A percentile compares a stretch with the other conserved stretches of the same genome.
Evolutionary conservation across 2,888 invertebrate genomes (phyloP).

Genomic region (Ormyrus thymus): DNA sequence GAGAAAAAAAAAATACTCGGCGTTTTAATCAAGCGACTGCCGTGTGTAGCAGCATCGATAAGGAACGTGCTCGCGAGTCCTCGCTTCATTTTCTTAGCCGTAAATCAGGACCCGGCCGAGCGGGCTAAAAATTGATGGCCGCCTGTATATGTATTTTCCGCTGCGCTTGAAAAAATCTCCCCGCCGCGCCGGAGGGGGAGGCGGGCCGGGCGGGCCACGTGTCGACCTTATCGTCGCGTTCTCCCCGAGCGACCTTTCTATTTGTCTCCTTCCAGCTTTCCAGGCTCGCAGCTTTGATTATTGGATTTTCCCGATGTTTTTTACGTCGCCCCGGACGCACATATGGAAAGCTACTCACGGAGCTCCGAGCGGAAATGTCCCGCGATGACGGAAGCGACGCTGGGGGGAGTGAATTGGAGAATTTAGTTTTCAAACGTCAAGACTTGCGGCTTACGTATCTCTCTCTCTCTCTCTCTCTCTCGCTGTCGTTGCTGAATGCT

Average conservation of each 20-base stretch:
- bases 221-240: not conserved
- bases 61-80: constrained; percentile 29
- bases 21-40: constrained; percentile 2
- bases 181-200: too few relatives aligned
- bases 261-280: not conserved
- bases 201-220: too few relatives aligned
- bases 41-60: not conserved
- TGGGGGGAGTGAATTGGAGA: not conserved
- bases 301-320: constrained; percentile 34
- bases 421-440: not conserved
- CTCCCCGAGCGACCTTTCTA: not conserved
- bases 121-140: constrained; percentile 33
- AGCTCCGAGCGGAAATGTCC: not conserved
- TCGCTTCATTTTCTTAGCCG: not conserved
- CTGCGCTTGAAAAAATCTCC: not conserved
- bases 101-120: constrained; percentile 15
- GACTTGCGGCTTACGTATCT: too few relatives aligned
- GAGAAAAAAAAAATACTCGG: not conserved
- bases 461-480: too few relatives aligned
- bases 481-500: too few relatives aligned
- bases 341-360: not conserved
- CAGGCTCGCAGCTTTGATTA: constrained; percentile 7
- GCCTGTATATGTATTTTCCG: not conserved
- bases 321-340: not conserved
- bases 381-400: not conserved